Evolutionary conservation across 2,888 invertebrate genomes (phyloP).

Genomic region (Amblyteles armatorius): DNA sequence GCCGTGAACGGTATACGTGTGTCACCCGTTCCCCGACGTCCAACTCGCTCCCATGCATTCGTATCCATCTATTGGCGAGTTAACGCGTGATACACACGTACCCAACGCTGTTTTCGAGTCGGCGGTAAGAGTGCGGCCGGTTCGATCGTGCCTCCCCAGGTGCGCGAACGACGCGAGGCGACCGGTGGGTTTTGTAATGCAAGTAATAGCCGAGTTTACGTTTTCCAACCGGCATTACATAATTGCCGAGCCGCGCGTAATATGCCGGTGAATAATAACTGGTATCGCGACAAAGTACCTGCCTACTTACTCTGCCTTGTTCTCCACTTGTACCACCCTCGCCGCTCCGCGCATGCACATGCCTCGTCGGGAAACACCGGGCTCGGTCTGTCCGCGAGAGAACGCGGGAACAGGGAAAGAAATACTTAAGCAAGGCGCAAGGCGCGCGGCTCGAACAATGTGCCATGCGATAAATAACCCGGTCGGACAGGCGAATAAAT

Average conservation of each 20-base stretch:
- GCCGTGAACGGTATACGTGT: neutral
- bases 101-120: conserved; percentile 12
- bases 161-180: conserved; percentile 28
- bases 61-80: neutral
- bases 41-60: neutral
- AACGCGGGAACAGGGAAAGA: conserved; percentile 8
- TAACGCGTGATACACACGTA: conserved; percentile 2
- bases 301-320: conserved; percentile 23
- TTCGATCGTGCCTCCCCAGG: conserved; percentile 7
- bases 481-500: conserved; percentile 5
- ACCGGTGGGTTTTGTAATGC: conserved; percentile 55
- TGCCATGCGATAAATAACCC: conserved; percentile 43
- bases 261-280: conserved; percentile 56
- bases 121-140: conserved; percentile 3
- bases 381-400: neutral
- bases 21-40: neutral
- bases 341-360: neutral
- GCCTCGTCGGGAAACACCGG: neutral
- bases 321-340: conserved; percentile 2
- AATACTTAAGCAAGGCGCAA: neutral
- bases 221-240: conserved; percentile 62
- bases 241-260: conserved; percentile 50
- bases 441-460: conserved; percentile 34
- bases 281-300: conserved; percentile 59
- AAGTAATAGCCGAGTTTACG: conserved; percentile 57